Percentiles rank a stretch among this genome's conserved stretches.
Evolutionary conservation across 2,797 vertebrate genomes (phyloP).

Genomic region (Notamacropus eugenii): DNA sequence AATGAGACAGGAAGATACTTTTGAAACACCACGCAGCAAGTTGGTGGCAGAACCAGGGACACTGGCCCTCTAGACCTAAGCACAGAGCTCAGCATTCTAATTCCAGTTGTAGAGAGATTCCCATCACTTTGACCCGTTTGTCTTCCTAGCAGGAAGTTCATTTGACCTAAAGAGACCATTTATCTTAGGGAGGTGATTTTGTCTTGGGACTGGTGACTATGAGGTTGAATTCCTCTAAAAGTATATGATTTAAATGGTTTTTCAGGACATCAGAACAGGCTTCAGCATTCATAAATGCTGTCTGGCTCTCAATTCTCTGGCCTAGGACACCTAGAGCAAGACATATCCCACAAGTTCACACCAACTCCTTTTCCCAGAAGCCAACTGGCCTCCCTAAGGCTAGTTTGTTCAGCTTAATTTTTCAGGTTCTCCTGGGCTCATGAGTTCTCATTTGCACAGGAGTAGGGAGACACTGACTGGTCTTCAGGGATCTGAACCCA

Average conservation of each 20-base stretch:
- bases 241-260: conserved; percentile 73
- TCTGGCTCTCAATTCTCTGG: neutral
- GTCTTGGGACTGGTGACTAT: neutral
- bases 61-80: neutral
- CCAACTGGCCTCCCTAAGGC: neutral
- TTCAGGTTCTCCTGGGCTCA: neutral
- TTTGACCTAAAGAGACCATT: conserved; percentile 75
- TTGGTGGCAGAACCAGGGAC: neutral
- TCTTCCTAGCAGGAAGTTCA: conserved; percentile 67
- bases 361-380: neutral
- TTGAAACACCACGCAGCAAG: neutral
- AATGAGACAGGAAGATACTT: neutral
- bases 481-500: neutral
- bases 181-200: conserved; percentile 77
- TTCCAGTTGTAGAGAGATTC: neutral
- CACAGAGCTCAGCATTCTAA: neutral
- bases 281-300: neutral
- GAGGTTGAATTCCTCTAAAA: conserved; percentile 70
- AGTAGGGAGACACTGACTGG: neutral
- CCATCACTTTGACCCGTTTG: neutral
- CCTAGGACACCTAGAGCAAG: neutral
- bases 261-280: conserved; percentile 67
- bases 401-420: neutral
- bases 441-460: neutral
- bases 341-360: neutral